Conservation (phyloP, 2,888 invertebrate species). For the Caenorhabditis angaria region DNA sequence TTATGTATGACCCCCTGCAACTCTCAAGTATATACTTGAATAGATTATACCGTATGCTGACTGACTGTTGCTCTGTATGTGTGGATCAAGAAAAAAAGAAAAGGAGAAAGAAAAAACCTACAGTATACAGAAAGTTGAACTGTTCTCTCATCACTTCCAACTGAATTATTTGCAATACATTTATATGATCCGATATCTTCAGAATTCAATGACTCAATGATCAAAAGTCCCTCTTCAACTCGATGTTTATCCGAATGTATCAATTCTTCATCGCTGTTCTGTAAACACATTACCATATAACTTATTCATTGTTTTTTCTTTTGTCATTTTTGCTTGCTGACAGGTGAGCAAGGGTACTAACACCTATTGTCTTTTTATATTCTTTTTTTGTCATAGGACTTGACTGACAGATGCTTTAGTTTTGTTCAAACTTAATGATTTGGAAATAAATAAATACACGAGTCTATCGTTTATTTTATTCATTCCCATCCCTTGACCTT, state of each 20-base stretch:
- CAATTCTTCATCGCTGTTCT: slow-evolving; percentile 50
- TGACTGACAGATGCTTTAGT: slow-evolving; percentile 8
- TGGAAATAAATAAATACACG: slow-evolving; percentile 9
- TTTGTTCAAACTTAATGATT: slow-evolving; percentile 8
- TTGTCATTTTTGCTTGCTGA: background rate
- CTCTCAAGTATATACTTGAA: background rate
- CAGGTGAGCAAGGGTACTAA: background rate
- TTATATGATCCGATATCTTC: slow-evolving; percentile 56
- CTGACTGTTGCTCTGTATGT: background rate
- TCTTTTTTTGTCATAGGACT: no score
- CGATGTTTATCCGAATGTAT: slow-evolving; percentile 54
- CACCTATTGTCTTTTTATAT: background rate
- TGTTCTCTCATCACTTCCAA: slow-evolving; percentile 42
- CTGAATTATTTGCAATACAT: slow-evolving; percentile 54
- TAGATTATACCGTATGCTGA: slow-evolving; percentile 6
- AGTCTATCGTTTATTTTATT: no score
- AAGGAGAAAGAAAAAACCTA: slow-evolving; percentile 21
- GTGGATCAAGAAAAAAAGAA: background rate
- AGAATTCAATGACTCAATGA: slow-evolving; percentile 48
- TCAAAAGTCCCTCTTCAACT: slow-evolving; percentile 57
- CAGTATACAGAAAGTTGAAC: slow-evolving; percentile 48
- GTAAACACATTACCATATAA: slow-evolving; percentile 12
- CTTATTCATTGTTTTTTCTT: background rate
- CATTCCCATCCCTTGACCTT: background rate
- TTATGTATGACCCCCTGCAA: background rate